phyloP scores from a whole-genome alignment of 1,140 invertebrate genomes.

The Cyphomyrmex costatus region DNA sequence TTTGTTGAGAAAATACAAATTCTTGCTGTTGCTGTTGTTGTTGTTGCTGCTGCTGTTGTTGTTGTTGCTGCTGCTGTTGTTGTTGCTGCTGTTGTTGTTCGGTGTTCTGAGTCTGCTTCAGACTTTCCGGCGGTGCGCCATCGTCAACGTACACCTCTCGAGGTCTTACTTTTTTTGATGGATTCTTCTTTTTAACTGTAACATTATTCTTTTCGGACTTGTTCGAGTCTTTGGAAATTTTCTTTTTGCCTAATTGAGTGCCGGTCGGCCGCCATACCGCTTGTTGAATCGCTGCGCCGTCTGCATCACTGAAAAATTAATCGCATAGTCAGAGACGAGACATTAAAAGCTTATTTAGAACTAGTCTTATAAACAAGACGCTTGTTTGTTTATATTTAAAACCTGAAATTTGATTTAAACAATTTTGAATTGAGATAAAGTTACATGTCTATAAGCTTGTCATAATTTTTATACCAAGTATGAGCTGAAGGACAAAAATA shows the following conservation, averaged over 20 bases:
- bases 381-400: background rate
- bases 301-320: conserved; percentile 75
- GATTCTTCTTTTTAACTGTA: conserved; percentile 72
- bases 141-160: conserved; percentile 64
- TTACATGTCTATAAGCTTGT: background rate
- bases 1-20: conserved; percentile 73
- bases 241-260: conserved; percentile 84
- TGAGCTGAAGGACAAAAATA: background rate
- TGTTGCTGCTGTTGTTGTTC: conserved; percentile 37
- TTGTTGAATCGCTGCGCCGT: conserved; percentile 82
- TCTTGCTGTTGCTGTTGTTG: conserved; percentile 62
- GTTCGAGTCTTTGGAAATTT: conserved; percentile 71
- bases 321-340: background rate
- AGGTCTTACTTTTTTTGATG: conserved; percentile 70
- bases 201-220: conserved; percentile 65
- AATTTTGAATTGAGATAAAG: background rate
- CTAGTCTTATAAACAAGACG: background rate
- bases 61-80: conserved; percentile 31
- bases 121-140: conserved; percentile 45
- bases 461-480: background rate
- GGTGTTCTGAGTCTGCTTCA: conserved; percentile 45
- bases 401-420: background rate
- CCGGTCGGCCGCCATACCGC: conserved; percentile 85
- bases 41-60: conserved; percentile 25
- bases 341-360: conserved; percentile 41